Conservation (phyloP, 1,140 invertebrate genomes). For the Penaeus chinensis region DNA sequence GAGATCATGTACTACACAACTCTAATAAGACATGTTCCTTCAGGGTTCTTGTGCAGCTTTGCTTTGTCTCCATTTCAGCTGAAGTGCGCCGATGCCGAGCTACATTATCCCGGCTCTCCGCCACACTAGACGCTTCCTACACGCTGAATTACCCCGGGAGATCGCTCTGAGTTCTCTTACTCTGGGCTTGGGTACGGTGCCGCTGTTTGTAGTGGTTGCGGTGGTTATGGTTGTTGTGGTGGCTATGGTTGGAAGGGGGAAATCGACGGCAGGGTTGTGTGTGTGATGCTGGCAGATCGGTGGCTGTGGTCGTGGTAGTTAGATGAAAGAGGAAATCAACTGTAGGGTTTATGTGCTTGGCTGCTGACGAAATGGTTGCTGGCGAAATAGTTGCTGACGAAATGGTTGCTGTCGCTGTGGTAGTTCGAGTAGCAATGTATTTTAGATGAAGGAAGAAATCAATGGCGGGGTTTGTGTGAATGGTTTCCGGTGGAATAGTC, state of each 20-base stretch:
- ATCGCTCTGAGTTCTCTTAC: too few relatives aligned
- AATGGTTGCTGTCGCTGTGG: background rate
- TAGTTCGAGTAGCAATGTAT: background rate
- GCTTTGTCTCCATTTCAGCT: too few relatives aligned
- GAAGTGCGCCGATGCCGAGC: too few relatives aligned
- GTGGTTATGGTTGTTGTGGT: background rate
- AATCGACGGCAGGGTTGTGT: too few relatives aligned
- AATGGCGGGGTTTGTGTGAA: too few relatives aligned
- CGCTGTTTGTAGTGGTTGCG: background rate
- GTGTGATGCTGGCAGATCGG: background rate
- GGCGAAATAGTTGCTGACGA: background rate
- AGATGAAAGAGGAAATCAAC: too few relatives aligned
- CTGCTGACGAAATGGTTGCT: background rate
- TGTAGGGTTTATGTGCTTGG: too few relatives aligned
- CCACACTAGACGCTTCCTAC: too few relatives aligned
- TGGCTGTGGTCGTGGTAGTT: background rate
- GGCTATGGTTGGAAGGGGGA: background rate
- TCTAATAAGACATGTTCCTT: background rate
- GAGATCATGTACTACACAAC: background rate
- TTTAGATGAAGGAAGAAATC: background rate
- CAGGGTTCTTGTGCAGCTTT: too few relatives aligned
- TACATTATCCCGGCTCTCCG: too few relatives aligned
- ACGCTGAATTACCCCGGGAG: too few relatives aligned
- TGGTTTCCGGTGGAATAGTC: too few relatives aligned
- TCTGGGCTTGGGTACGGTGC: background rate